phyloP scores from a whole-genome alignment of 1,140 invertebrate species.

The Thereuonema tuberculata region DNA sequence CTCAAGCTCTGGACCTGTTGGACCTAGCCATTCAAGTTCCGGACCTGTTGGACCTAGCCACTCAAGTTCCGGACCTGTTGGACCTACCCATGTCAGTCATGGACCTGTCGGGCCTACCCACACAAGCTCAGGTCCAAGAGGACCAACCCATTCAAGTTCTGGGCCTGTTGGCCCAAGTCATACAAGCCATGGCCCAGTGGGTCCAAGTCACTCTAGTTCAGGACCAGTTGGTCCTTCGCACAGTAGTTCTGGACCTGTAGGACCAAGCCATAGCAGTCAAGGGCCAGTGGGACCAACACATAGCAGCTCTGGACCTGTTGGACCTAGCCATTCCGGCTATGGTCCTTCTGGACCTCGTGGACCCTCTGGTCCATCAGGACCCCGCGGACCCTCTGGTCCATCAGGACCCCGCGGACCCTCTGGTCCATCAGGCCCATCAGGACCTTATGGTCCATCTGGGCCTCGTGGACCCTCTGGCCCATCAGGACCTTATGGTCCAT shows the following conservation, averaged over 20 bases:
- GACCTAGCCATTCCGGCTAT: neutral
- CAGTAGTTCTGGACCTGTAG: neutral
- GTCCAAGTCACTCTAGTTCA: neutral
- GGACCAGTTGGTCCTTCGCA: neutral
- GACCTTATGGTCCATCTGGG: neutral
- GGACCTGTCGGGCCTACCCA: neutral
- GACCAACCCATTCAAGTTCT: neutral
- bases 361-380: neutral
- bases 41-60: neutral
- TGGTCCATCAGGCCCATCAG: no score
- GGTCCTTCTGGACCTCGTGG: neutral
- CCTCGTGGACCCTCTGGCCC: no score
- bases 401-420: neutral
- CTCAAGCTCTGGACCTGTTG: neutral
- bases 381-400: no score
- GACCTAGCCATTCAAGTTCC: neutral
- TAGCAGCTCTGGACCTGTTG: neutral
- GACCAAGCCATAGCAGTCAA: neutral
- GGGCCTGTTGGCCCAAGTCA: neutral
- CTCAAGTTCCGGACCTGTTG: neutral
- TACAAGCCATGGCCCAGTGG: neutral
- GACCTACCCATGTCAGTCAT: neutral
- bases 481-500: no score
- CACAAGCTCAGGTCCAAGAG: neutral
- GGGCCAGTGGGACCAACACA: neutral